Base-by-base conservation (phyloP, 2,888 invertebrate genomes). In the Hipparchia sbordonii region DNA sequence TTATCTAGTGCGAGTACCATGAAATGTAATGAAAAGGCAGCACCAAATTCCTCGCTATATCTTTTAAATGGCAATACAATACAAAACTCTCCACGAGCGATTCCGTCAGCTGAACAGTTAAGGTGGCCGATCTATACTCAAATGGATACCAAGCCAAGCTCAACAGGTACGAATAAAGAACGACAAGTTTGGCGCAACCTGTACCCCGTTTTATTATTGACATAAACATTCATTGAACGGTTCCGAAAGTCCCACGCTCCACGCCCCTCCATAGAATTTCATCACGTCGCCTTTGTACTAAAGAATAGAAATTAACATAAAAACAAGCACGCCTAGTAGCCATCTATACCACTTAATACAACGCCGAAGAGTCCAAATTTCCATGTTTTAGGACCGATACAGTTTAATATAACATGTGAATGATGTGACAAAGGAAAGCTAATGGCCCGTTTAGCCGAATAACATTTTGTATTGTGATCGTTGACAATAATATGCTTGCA, bases 391-490 rank as follows among this genome's bases (percentile, higher is more conserved):
- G 56, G 66, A 62, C 59, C 1, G 71, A 71, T 71, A 73, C 72
- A 73, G 75, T 75, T 77, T 75, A 74, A 76, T 69, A 72, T 72
- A 77, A 68, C 48, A 59, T 59, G 59, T 71, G 81, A 86, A 77
- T 59, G 33, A 59, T 59, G 59, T 71, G 81, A 86, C 85, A 84
- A 87, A 88, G 85, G 87, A 85, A 86, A 88, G 84, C 85, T 89
- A 92, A 92, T 91, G 90, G 87, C 80, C 87, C 90, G 86, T 86
- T 87, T 88, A 89, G 86, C 85, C 79, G 84, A 83, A 87, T 89
- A 87, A 89, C 85, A 82, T 86, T 83, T 77, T 74, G 75, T 79
- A 80, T 79, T 79, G 79, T 83, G 76, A 76, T 75, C 77, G 75
- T 77, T 78, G 80, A 86, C 88, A 88, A 87, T 86, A 85, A 85